Conservation (phyloP, 1,140 invertebrate genomes). For the Probaryconus sp. region DNA sequence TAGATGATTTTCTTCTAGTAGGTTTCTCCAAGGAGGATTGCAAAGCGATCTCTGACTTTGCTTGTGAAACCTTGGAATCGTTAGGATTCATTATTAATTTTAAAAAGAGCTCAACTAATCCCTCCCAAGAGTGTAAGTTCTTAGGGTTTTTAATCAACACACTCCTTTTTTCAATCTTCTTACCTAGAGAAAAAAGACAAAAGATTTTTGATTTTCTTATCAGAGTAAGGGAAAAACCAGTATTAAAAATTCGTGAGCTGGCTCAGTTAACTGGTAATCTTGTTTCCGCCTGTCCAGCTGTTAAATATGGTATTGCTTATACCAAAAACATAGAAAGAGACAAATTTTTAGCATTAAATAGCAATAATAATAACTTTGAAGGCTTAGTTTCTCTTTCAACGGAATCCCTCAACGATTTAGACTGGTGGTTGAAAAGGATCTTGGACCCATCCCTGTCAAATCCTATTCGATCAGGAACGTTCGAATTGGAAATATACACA, state of each 20-base stretch:
- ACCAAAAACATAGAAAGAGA: too few species aligned
- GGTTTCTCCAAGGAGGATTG: slow-evolving; percentile 1
- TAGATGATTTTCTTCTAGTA: too few species aligned
- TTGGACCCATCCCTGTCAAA: too few species aligned
- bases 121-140: not conserved
- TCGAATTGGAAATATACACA: slow-evolving; percentile 4
- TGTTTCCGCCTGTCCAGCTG: slow-evolving; percentile 36
- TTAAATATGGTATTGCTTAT: slow-evolving; percentile 44
- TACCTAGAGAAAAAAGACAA: slow-evolving; percentile 13
- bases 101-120: not conserved
- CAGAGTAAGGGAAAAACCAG: not conserved
- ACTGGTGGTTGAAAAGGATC: too few species aligned
- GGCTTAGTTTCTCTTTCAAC: slow-evolving; percentile 1
- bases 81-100: slow-evolving; percentile 11
- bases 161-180: not conserved
- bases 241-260: slow-evolving; percentile 41
- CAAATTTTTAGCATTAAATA: too few species aligned
- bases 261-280: slow-evolving; percentile 36
- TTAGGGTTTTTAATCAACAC: slow-evolving; percentile 38
- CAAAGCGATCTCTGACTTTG: too few species aligned
- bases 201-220: not conserved
- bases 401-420: not conserved
- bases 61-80: too few species aligned
- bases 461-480: not conserved
- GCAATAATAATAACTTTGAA: slow-evolving; percentile 7